Percentiles rank a stretch among this genome's conserved stretches.
Conservation (phyloP, 2,888 invertebrate genomes). For the Eupsilia transversa region DNA sequence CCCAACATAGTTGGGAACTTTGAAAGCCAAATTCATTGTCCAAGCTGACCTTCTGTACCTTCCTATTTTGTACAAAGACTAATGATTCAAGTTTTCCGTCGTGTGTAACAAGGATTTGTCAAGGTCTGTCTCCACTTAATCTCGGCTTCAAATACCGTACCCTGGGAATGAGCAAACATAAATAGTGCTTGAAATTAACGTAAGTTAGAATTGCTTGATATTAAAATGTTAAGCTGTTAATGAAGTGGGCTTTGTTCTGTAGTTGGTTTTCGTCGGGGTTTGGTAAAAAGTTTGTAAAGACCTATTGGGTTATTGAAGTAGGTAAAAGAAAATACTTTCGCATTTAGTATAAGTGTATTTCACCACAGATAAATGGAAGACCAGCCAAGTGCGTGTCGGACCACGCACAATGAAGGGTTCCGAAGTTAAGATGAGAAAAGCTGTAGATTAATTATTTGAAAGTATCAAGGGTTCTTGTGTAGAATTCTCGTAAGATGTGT, state of each 20-base stretch:
- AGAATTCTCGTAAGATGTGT: background rate
- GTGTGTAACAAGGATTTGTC: slow-evolving; percentile 76
- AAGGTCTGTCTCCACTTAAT: slow-evolving; percentile 77
- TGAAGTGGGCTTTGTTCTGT: background rate
- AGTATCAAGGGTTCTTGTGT: background rate
- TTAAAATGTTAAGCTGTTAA: slow-evolving; percentile 34
- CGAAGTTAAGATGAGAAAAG: background rate
- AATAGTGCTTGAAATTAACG: slow-evolving; percentile 54
- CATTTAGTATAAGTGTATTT: background rate
- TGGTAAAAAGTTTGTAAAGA: background rate
- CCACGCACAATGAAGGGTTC: too few species aligned
- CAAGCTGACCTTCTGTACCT: background rate
- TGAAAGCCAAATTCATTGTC: background rate
- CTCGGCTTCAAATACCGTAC: slow-evolving; percentile 64
- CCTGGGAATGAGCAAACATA: slow-evolving; percentile 61
- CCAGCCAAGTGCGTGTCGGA: too few species aligned
- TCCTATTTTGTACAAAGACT: slow-evolving; percentile 65
- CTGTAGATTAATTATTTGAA: background rate
- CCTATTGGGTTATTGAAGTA: background rate
- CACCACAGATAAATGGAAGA: too few species aligned
- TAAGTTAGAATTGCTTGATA: slow-evolving; percentile 23
- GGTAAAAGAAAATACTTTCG: background rate
- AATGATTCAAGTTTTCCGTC: slow-evolving; percentile 77
- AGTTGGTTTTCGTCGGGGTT: background rate
- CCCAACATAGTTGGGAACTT: background rate